These are phyloP conservation scores for Drosophila sulfurigaster DNA, from an alignment of 1,140 invertebrate species.

Conservation along the genomic window DNA sequence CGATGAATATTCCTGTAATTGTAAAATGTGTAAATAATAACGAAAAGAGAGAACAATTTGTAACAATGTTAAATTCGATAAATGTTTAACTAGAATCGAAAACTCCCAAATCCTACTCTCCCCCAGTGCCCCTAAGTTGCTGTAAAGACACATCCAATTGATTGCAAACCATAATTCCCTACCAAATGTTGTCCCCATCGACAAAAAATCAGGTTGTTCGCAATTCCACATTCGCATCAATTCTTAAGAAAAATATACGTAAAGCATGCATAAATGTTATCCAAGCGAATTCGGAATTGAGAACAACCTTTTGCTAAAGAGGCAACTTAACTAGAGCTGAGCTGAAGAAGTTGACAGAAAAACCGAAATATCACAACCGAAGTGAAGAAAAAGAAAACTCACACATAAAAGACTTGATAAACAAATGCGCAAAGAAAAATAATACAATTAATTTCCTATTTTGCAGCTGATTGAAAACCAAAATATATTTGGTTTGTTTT, in stretches of 20 bases:
- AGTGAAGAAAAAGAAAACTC: slow-evolving; percentile 37
- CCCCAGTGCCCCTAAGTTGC: slow-evolving; percentile 18
- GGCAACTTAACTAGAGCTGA: slow-evolving; percentile 48
- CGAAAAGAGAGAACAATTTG: slow-evolving; percentile 38
- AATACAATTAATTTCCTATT: slow-evolving; percentile 57
- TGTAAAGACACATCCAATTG: slow-evolving; percentile 23
- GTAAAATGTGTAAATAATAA: slow-evolving; percentile 76
- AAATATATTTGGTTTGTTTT: neutral
- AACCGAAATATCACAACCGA: slow-evolving; percentile 38
- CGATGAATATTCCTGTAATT: slow-evolving; percentile 77
- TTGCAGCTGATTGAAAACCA: slow-evolving; percentile 51
- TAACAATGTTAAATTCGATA: slow-evolving; percentile 50
- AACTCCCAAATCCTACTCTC: neutral
- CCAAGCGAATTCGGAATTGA: neutral
- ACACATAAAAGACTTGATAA: slow-evolving; percentile 65
- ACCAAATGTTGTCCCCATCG: neutral
- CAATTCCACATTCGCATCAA: slow-evolving; percentile 14
- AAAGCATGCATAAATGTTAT: slow-evolving; percentile 1
- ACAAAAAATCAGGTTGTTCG: slow-evolving; percentile 13
- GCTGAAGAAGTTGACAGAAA: slow-evolving; percentile 39
- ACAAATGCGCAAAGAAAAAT: slow-evolving; percentile 56
- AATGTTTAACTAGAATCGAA: slow-evolving; percentile 53
- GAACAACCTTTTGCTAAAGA: neutral
- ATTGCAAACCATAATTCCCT: slow-evolving; percentile 4
- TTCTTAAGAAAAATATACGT: neutral